Percentiles rank a stretch among this genome's conserved stretches.
Conservation (phyloP, 1,140 invertebrate species). For the Helicoverpa armigera region DNA sequence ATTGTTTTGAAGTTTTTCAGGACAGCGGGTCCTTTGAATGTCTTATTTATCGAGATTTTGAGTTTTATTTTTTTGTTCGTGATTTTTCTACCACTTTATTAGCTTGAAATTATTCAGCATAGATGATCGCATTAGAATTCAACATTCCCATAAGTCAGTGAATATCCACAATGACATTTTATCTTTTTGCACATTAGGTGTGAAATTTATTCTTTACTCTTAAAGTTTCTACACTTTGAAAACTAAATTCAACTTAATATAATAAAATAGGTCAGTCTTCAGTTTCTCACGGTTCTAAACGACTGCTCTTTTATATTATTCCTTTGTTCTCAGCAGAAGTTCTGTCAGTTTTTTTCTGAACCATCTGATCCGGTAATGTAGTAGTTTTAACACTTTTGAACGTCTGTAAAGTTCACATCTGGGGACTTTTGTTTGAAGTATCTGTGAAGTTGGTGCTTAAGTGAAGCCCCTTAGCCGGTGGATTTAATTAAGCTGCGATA, state of each 20-base stretch:
- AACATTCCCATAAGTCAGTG: too few species aligned
- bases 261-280: constrained; percentile 1
- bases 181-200: neutral
- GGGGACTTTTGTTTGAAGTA: neutral
- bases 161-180: neutral
- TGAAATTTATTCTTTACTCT: too few species aligned
- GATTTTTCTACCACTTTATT: too few species aligned
- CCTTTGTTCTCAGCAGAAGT: constrained; percentile 6
- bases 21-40: too few species aligned
- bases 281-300: too few species aligned
- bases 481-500: constrained; percentile 11
- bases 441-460: neutral
- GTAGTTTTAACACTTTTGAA: neutral
- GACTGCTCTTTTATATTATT: neutral
- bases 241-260: constrained; percentile 9
- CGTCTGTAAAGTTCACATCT: neutral
- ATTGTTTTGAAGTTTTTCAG: too few species aligned
- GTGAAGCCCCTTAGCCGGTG: constrained; percentile 1
- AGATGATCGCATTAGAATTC: too few species aligned
- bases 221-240: neutral
- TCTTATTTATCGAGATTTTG: too few species aligned
- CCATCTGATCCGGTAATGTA: neutral
- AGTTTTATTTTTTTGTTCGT: too few species aligned
- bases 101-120: too few species aligned
- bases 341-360: neutral